Conservation (phyloP, 2,888 invertebrate genomes). For the Athalia circularis region DNA sequence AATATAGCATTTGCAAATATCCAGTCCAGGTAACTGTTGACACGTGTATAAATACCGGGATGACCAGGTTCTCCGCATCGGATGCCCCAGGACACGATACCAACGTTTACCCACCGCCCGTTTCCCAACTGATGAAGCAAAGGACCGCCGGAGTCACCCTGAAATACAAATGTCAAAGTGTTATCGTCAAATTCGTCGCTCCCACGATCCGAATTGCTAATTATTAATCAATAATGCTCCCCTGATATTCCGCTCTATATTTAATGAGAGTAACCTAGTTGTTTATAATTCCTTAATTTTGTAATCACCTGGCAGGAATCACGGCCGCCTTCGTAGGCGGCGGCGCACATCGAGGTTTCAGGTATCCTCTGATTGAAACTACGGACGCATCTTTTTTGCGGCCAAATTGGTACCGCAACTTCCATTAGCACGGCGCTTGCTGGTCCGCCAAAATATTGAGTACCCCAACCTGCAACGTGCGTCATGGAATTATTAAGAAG, state of each 20-base stretch:
- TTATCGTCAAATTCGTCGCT: slow-evolving; percentile 4
- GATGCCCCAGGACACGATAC: slow-evolving; percentile 91
- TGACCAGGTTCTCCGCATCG: slow-evolving; percentile 85
- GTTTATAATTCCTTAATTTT: neutral
- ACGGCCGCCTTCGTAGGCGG: slow-evolving; percentile 83
- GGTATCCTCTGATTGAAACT: slow-evolving; percentile 81
- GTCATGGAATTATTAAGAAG: neutral
- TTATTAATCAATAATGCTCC: too few relatives aligned
- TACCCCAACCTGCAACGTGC: slow-evolving; percentile 82
- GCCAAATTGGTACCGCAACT: slow-evolving; percentile 87
- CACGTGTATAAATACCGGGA: slow-evolving; percentile 88
- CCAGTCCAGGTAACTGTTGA: slow-evolving; percentile 84
- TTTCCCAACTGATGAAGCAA: slow-evolving; percentile 84
- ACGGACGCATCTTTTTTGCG: slow-evolving; percentile 79
- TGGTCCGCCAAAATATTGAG: slow-evolving; percentile 83
- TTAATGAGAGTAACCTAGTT: slow-evolving; percentile 6
- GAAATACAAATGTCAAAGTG: slow-evolving; percentile 56
- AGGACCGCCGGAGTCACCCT: slow-evolving; percentile 93
- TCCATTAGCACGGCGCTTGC: slow-evolving; percentile 83
- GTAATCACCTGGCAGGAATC: slow-evolving; percentile 87
- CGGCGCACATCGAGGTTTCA: slow-evolving; percentile 85
- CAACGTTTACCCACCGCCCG: slow-evolving; percentile 86
- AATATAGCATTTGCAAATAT: slow-evolving; percentile 78
- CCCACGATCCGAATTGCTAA: slow-evolving; percentile 12
- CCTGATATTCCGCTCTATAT: neutral